Base-by-base conservation (phyloP, 2,797 vertebrate species). In the Bovichtus variegatus region DNA sequence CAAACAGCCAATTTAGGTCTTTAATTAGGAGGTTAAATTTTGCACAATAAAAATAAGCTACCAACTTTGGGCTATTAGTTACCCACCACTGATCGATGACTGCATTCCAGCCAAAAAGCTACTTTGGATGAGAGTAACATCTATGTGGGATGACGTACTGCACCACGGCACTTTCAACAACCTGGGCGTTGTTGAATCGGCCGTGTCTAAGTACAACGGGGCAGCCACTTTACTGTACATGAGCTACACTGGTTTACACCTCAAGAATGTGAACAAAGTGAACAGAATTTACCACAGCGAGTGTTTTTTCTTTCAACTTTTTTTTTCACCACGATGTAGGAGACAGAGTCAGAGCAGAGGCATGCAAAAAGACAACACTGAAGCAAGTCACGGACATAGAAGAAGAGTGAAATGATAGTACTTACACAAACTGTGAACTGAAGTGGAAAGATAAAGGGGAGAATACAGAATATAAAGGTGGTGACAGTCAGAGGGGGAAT, bases 371-470 rank as follows among this genome's bases (percentile, higher is more conserved):
- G 82, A 91, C 91, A 86, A 92, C 88, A 93, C 86, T 76, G 84
- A 91, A 85, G 85, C 92, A 93, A 92, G 84, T 91, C 92, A 92
- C 87, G 54, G 74, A 94, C 82, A 94, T 59, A 87, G 88, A 94
- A 94, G 87, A 90, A 92, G 91, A 94, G 90, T 94, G 93, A 94
- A 93, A 94, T 92, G 93, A 92, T 91, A 92, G 94, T 96, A 96
- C 96, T 96, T 96, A 96, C 96, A 96, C 96, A 96, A 90, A 96
- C 96, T 91, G 96, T 96, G 95, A 96, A 96, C 96, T 96, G 92
- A 96, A 96, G 94, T 93, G 91, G 94, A 94, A 95, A 96, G 94
- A 96, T 94, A 95, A 94, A 90, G 92, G 90, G 94, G 93, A 91
- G 94, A 93, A 96, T 96, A 95, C 94, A 96, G 95, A 96, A 96